Base-by-base conservation (phyloP, 2,888 invertebrate genomes). In the Chymomyza amoena region DNA sequence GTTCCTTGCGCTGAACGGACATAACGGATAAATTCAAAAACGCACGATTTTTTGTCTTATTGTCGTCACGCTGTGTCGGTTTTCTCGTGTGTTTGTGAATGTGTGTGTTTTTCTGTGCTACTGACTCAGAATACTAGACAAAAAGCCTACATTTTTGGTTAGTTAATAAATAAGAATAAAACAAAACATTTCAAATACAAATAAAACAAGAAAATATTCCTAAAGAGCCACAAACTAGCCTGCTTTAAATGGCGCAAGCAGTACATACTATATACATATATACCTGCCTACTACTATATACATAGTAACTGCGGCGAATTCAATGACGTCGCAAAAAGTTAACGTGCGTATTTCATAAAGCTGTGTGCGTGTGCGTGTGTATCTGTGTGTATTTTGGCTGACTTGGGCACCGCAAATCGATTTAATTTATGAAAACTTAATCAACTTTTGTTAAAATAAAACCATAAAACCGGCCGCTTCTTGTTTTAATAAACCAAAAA, bases 301-400 rank as follows among this genome's bases (percentile, higher is more conserved):
- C 68, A 69, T 66, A 73, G 61, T 68, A 52, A 64, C 61, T 78
- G 78, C 86, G 88, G 88, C 87, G 88, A 88, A 87, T 88, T 88
- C 77, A 87, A 79, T 88, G 88, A 85, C 88, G 88, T 87, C 87
- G 87, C 82, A 88, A 79, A 82, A 75, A 76, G 78, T 73, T 78
- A n/a, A 72, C 80, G 64, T 73, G 75, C 73, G 82, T 82, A 73
- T 54, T 59, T 18, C 52, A 76, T 79, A 51, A 52, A 62, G 61
- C 25, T 64, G 51, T 60, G 56, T 64, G 70, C 67, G 52, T 71
- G 32, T 61, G 36, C 36, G 15, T 56, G 25, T 62, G 56, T 45
- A 13, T 45, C 13, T 59, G 57, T 69, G 69, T 39, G 64, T 74
- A 70, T 72, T 79, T 76, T 32, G 32, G 6, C 7, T 32, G 32